Percentiles rank a stretch among this genome's conserved stretches.
phyloP scores from a whole-genome alignment of 2,888 invertebrate species.

The Acholoe squamosa region DNA sequence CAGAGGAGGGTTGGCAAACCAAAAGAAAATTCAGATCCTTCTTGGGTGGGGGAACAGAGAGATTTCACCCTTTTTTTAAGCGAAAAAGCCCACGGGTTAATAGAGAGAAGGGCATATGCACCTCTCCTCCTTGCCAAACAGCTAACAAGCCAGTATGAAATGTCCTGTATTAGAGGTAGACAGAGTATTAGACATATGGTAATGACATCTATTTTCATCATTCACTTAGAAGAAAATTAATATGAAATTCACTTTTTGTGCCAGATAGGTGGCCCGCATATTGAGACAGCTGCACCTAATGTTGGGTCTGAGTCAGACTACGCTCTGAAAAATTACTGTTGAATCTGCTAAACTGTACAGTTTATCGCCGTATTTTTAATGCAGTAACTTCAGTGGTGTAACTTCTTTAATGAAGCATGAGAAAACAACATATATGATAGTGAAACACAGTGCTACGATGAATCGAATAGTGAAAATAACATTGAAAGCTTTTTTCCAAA shows the following conservation, averaged over 20 bases:
- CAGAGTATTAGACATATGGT: background rate
- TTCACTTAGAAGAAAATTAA: background rate
- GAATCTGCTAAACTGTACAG: too few species aligned
- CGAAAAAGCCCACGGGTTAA: too few species aligned
- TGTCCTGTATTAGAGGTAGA: background rate
- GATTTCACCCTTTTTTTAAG: too few species aligned
- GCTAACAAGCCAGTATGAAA: background rate
- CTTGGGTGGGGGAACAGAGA: background rate
- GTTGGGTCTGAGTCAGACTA: background rate
- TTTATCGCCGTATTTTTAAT: too few species aligned
- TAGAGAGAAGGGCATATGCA: too few species aligned
- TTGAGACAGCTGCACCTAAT: background rate
- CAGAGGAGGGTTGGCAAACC: too few species aligned
- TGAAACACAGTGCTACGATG: too few species aligned
- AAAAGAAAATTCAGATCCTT: background rate
- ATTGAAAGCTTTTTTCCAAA: too few species aligned
- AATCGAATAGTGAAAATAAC: too few species aligned
- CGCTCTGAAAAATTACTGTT: background rate
- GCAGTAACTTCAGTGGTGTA: too few species aligned
- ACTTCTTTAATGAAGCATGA: too few species aligned
- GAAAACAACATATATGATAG: too few species aligned
- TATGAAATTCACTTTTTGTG: background rate
- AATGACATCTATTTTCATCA: background rate
- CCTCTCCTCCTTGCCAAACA: background rate
- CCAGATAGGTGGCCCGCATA: background rate